phyloP scores from a whole-genome alignment of 2,113 vertebrate species.

The Promerops cafer region DNA sequence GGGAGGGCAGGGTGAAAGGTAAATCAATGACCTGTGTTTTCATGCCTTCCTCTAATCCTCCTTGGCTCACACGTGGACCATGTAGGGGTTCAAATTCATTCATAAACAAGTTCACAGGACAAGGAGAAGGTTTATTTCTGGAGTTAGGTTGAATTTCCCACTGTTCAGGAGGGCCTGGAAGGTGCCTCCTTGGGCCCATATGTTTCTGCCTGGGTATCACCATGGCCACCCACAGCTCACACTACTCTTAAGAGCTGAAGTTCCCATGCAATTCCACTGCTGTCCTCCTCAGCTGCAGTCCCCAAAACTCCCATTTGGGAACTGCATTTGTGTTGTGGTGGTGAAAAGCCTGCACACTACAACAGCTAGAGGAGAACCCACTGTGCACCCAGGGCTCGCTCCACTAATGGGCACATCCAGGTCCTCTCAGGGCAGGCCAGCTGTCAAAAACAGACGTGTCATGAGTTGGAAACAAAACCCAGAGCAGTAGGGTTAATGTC shows the following conservation, averaged over 20 bases:
- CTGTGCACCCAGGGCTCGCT: rapidly evolving
- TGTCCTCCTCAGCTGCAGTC: background rate
- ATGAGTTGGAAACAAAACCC: background rate
- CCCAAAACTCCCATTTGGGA: background rate
- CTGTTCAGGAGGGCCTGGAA: no score
- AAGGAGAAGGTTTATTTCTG: background rate
- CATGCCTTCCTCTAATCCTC: background rate
- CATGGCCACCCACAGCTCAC: rapidly evolving
- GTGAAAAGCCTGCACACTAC: background rate
- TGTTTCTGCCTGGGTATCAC: background rate
- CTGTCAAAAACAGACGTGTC: rapidly evolving
- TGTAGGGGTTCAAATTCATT: background rate
- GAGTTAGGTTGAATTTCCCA: background rate
- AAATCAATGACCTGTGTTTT: background rate
- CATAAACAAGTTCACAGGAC: background rate
- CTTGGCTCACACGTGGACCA: background rate
- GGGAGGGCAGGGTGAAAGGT: background rate
- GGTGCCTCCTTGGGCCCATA: rapidly evolving
- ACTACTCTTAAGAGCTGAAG: rapidly evolving
- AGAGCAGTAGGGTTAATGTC: background rate
- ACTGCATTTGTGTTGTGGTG: background rate
- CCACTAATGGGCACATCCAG: background rate
- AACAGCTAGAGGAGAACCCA: background rate
- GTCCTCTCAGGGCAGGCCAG: background rate
- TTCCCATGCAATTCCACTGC: background rate